These are phyloP conservation scores for Acrocera orbiculus DNA, from an alignment of 2,888 invertebrate species.

Conservation along the genomic window DNA sequence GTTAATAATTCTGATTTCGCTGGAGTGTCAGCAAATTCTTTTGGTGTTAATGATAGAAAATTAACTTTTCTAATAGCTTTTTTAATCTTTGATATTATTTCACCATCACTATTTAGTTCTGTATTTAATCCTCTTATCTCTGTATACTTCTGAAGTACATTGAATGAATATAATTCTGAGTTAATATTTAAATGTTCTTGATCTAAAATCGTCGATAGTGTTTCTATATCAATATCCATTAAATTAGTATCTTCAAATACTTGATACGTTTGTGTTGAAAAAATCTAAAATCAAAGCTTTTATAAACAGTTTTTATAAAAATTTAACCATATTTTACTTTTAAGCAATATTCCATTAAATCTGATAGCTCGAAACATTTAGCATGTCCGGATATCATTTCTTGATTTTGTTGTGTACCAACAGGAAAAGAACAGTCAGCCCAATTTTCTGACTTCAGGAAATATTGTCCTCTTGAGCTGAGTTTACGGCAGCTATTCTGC, in stretches of 20 bases:
- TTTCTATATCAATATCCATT: constrained; percentile 57
- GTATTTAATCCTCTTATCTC: constrained; percentile 33
- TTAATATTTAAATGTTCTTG: constrained; percentile 53
- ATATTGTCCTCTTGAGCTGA: constrained; percentile 55
- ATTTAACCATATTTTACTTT: constrained; percentile 33
- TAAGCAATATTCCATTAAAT: constrained; percentile 63
- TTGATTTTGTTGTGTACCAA: constrained; percentile 60
- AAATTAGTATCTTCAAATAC: constrained; percentile 59
- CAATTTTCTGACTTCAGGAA: constrained; percentile 58
- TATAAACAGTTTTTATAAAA: not conserved
- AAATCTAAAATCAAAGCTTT: constrained; percentile 38
- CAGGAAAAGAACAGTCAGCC: constrained; percentile 64
- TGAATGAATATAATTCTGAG: constrained; percentile 61
- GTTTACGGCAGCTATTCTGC: constrained; percentile 53
- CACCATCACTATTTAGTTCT: constrained; percentile 11
- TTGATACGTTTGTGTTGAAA: constrained; percentile 56
- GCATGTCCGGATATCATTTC: constrained; percentile 53
- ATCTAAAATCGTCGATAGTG: constrained; percentile 56
- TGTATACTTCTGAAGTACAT: constrained; percentile 51
- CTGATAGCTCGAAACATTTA: constrained; percentile 64
- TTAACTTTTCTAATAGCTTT: constrained; percentile 58
- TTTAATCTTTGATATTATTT: constrained; percentile 31
- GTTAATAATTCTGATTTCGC: constrained; percentile 55
- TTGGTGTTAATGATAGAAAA: constrained; percentile 59
- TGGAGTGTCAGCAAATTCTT: constrained; percentile 70